A percentile compares a stretch with the other conserved stretches of the same genome.
Evolutionary conservation across 2,888 invertebrate genomes (phyloP).

Genomic region (Vanessa cardui): DNA sequence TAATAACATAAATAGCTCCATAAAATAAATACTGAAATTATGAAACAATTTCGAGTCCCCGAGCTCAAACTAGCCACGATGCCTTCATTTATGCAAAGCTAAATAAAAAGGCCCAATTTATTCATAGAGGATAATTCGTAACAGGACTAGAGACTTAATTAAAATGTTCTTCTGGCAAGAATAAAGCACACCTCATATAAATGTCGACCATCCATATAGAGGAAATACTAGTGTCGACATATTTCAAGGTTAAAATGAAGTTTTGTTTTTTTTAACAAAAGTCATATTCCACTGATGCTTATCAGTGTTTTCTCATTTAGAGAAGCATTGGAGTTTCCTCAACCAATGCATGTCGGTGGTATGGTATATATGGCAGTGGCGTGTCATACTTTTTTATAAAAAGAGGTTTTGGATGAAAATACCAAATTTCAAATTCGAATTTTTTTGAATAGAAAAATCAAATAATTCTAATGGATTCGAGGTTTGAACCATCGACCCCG

Average conservation of each 20-base stretch:
- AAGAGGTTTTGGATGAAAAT: too few relatives aligned
- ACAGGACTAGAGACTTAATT: constrained; percentile 28
- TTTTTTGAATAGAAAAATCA: too few relatives aligned
- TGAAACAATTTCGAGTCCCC: constrained; percentile 6
- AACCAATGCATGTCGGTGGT: too few relatives aligned
- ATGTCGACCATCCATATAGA: constrained; percentile 1
- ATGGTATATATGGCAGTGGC: too few relatives aligned
- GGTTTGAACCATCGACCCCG: too few relatives aligned
- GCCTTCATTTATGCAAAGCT: constrained; percentile 23
- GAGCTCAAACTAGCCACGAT: constrained; percentile 3
- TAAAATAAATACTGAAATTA: neutral
- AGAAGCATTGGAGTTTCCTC: too few relatives aligned
- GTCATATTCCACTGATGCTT: neutral
- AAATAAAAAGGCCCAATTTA: constrained; percentile 34
- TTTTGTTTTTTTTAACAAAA: neutral
- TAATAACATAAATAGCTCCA: neutral
- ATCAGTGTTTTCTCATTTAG: too few relatives aligned
- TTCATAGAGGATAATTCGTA: constrained; percentile 26
- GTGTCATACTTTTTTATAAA: too few relatives aligned
- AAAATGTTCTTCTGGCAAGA: constrained; percentile 10
- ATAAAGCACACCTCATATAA: constrained; percentile 17
- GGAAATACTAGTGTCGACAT: neutral
- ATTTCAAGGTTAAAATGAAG: too few relatives aligned
- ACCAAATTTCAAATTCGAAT: too few relatives aligned
- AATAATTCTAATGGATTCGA: too few relatives aligned